Conservation (phyloP, 2,888 invertebrate genomes). For the Luperina testacea region DNA sequence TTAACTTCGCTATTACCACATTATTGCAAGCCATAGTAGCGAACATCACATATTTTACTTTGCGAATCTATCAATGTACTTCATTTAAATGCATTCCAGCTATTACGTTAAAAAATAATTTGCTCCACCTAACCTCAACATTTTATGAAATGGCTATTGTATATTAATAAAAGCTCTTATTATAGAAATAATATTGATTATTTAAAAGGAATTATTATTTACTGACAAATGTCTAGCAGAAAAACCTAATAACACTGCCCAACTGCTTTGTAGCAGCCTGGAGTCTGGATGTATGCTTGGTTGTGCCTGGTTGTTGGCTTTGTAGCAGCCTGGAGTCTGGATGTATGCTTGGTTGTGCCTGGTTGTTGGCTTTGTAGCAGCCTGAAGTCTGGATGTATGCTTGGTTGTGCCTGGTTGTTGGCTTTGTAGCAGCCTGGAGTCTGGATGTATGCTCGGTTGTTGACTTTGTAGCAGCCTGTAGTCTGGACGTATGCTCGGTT, state of each 20-base stretch:
- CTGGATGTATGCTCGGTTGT: too few relatives aligned
- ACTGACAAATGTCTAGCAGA: neutral
- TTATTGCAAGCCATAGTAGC: neutral
- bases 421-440: too few relatives aligned
- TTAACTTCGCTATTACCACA: neutral
- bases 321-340: neutral
- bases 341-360: neutral
- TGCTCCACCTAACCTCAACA: conserved; percentile 20
- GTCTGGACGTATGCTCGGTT: too few relatives aligned
- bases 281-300: too few relatives aligned
- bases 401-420: too few relatives aligned
- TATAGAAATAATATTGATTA: neutral
- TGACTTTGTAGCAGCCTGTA: too few relatives aligned
- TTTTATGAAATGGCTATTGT: neutral
- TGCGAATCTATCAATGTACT: neutral
- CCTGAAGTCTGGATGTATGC: too few relatives aligned
- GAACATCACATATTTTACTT: neutral
- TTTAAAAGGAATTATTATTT: too few relatives aligned
- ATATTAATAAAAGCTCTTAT: neutral
- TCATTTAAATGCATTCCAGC: neutral
- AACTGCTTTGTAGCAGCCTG: neutral
- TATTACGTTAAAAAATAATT: neutral
- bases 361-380: neutral
- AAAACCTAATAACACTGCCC: neutral
- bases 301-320: neutral